These are phyloP conservation scores for Paedocypris sp. DNA, from an alignment of 2,113 vertebrate species.

Conservation along the genomic window DNA sequence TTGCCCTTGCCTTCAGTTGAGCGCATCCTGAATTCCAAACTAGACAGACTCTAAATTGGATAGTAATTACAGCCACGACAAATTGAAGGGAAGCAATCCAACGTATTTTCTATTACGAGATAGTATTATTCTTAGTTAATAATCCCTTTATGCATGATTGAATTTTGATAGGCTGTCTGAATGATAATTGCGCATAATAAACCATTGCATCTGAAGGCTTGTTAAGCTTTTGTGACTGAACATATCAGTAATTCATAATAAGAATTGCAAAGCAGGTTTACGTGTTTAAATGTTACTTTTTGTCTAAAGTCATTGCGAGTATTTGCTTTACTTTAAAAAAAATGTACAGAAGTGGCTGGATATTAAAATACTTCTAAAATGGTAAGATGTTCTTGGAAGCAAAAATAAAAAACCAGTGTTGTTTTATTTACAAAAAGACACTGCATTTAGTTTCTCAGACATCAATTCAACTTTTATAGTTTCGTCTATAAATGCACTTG, in stretches of 20 bases:
- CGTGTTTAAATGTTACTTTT: neutral
- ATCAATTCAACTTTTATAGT: too few species aligned
- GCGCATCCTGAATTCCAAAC: constrained; percentile 24
- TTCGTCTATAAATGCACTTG: too few species aligned
- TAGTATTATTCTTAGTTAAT: constrained; percentile 41
- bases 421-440: too few species aligned
- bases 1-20: constrained; percentile 24
- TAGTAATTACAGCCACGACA: constrained; percentile 37
- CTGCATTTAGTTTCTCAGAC: too few species aligned
- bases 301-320: neutral
- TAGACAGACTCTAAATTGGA: constrained; percentile 28
- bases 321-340: neutral
- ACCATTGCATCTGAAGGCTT: constrained; percentile 33
- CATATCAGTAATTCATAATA: constrained; percentile 21
- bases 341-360: neutral
- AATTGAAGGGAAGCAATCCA: constrained; percentile 34
- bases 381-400: too few species aligned
- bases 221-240: constrained; percentile 28
- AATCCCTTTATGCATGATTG: constrained; percentile 43
- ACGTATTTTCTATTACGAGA: constrained; percentile 36
- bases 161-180: constrained; percentile 39
- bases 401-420: too few species aligned
- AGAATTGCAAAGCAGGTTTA: constrained; percentile 1
- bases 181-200: constrained; percentile 42
- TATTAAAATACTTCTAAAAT: neutral